phyloP scores from a whole-genome alignment of 1,140 invertebrate genomes.

The Drosophila pallidifrons region DNA sequence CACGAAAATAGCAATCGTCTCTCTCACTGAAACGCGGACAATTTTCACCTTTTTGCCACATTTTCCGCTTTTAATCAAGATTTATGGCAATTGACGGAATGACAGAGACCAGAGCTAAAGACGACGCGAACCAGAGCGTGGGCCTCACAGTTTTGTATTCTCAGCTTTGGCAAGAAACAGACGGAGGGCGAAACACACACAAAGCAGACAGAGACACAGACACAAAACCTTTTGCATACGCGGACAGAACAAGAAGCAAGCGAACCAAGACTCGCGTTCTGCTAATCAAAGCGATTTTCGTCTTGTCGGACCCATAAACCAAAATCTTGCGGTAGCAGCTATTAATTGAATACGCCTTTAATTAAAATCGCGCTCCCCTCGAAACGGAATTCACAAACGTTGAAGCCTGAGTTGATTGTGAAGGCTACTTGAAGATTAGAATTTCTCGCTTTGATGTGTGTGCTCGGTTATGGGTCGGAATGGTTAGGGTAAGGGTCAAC shows the following conservation, averaged over 20 bases:
- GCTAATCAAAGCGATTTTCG: conserved; percentile 58
- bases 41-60: conserved; percentile 75
- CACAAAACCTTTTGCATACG: conserved; percentile 11
- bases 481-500: conserved; percentile 17
- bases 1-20: conserved; percentile 51
- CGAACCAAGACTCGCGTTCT: conserved; percentile 47
- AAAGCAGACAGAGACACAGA: not conserved
- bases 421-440: conserved; percentile 48
- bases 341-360: conserved; percentile 73
- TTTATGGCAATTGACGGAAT: conserved; percentile 75
- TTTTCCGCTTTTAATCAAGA: conserved; percentile 77
- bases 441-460: conserved; percentile 63
- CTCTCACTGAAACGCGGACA: conserved; percentile 51
- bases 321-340: conserved; percentile 44
- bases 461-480: conserved; percentile 31
- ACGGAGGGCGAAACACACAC: not conserved
- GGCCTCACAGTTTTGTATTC: not conserved
- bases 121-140: not conserved
- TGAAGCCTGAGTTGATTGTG: conserved; percentile 8
- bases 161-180: not conserved
- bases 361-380: conserved; percentile 53
- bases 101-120: conserved; percentile 31
- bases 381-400: not conserved
- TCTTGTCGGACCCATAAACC: conserved; percentile 31
- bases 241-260: not conserved